Base-by-base conservation (phyloP, 2,888 invertebrate genomes). In the Eubasilissa splendida region DNA sequence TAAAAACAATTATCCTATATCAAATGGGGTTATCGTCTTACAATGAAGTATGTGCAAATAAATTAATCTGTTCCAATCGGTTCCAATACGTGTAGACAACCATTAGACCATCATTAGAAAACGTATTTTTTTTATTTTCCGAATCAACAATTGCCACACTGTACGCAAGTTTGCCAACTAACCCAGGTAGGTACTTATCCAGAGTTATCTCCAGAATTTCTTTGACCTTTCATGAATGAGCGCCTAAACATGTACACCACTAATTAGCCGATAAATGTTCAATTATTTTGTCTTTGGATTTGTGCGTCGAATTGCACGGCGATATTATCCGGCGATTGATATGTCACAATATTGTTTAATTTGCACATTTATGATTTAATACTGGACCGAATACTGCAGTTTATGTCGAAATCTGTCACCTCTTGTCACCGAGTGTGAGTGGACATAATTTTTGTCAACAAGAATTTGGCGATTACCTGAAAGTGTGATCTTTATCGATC, bases 321-420 rank as follows among this genome's bases (percentile, higher is more conserved):
- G 65, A 76, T 58, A 53, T 59, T 65, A 60, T 60, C 76, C 80
- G 68, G 59, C 80, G 80, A 76, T 73, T 75, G 80, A 80, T 76
- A 80, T 80, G 80, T 80, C 80, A 80, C 80, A 80, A 80, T 80
- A 80, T 76, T 80, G 80, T 68, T 70, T 80, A 54, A 70, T 76
- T 76, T 70, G 42, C 76, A 78, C 14, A 63, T 73, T 73, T 78
- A 70, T 77, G 77, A 77, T 77, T 59, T 77, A 77, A 77, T 73
- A 77, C 50, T 71, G 58, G 50, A 53, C 22, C 14, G 31, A 71
- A 70, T 58, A 71, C 59, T 50, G 59, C 11, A n/a, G 31, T 33
- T 58, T 73, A 5, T 7, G 33, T 73, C 11, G 31, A 22, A n/a
- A 56, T n/a, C 33, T 73, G 56, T 58, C 56, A 58, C 50, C 22